Evolutionary conservation across 2,888 invertebrate genomes (phyloP), one percentile per base, ranked within the genome.

Genomic region (Ypsolopha scabrella): DNA sequence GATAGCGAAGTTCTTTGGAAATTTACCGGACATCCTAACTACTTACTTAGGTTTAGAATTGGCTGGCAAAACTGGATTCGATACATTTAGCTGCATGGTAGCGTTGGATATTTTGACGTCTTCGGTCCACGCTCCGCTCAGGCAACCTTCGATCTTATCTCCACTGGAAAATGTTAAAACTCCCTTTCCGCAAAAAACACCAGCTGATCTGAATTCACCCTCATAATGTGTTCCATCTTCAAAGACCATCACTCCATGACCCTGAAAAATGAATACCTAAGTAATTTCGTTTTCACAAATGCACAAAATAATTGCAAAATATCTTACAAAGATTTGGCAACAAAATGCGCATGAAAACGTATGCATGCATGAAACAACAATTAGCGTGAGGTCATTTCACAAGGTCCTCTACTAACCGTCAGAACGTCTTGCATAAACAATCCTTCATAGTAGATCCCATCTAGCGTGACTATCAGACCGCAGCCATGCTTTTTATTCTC

Each of bases 371-470:
- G 38, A 10, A 38, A 38, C 38, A 38, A 38, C 38, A 38, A 38
- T 38, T 38, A 38, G 8, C n/a, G 8, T 11, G 41, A 41, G 41
- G n/a, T 41, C 41, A 10, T 13, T 8, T 14, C 8, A 43, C 43
- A 43, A 43, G 43, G 13, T 13, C 14, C 8, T 14, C 14, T 53
- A 67, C 88, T 87, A 70, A 94, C 94, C 66, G 90, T 90, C 55
- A 97, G 82, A 59, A 92, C 88, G 71, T 94, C 93, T 66, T 93
- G 92, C 63, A 90, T 89, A 68, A 96, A 97, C 56, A 90, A 89
- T 10, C 97, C 97, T 80, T 96, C 96, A 63, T 96, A 96, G 75
- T 96, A 97, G 71, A 95, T 93, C 0, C 96, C 96, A 68, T 95
- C 95, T 52, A 95, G 87, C 0, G 96, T 96, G 11, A 97, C 94